phyloP scores from a whole-genome alignment of 2,113 vertebrate species.

The Platichthys stellatus region DNA sequence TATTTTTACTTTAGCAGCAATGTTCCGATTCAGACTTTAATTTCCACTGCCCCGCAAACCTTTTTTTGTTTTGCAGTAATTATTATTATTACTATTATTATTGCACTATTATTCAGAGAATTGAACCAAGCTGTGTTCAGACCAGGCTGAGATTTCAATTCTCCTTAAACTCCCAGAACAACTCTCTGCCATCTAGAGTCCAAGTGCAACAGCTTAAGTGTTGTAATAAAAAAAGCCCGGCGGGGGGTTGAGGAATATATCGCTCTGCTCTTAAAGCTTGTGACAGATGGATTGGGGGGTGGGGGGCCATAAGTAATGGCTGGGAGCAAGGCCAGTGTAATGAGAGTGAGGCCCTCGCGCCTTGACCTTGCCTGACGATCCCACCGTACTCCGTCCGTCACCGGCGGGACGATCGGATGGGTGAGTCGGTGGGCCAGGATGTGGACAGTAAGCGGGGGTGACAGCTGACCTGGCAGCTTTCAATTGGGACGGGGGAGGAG shows the following conservation, averaged over 20 bases:
- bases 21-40: not conserved
- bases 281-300: slow-evolving; percentile 9
- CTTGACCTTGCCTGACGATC: slow-evolving; percentile 67
- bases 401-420: slow-evolving; percentile 51
- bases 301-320: slow-evolving; percentile 59
- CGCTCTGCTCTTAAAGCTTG: slow-evolving; percentile 45
- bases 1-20: not conserved
- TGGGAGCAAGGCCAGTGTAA: slow-evolving; percentile 66
- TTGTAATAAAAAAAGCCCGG: slow-evolving; percentile 55
- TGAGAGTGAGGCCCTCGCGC: slow-evolving; percentile 56
- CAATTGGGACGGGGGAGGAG: slow-evolving; percentile 51
- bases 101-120: no score
- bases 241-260: slow-evolving; percentile 49
- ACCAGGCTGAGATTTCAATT: slow-evolving; percentile 15
- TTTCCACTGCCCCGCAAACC: not conserved
- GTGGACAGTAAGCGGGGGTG: slow-evolving; percentile 58
- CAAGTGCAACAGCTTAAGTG: slow-evolving; percentile 43
- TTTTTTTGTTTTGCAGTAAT: not conserved
- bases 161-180: slow-evolving; percentile 19
- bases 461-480: slow-evolving; percentile 73
- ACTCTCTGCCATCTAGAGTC: slow-evolving; percentile 25
- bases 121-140: not conserved
- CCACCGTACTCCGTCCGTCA: slow-evolving; percentile 57
- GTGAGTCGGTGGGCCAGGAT: slow-evolving; percentile 55
- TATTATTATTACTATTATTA: not conserved